Percentiles rank a stretch among this genome's conserved stretches.
phyloP scores from a whole-genome alignment of 2,113 vertebrate genomes.

The Toxotes chatareus region DNA sequence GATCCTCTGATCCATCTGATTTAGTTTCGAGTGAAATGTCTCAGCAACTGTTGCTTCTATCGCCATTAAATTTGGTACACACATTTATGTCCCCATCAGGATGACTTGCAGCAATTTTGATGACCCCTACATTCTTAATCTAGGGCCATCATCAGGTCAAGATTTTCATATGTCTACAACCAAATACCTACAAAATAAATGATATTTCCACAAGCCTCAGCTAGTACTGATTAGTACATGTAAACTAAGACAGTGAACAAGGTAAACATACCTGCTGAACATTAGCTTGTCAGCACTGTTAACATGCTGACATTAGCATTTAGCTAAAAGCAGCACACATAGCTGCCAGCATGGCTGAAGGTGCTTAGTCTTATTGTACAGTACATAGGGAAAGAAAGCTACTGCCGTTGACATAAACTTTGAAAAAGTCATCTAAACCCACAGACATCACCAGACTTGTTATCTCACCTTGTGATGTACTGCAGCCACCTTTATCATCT shows the following conservation, averaged over 20 bases:
- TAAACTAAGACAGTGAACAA: not conserved
- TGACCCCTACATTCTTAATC: not conserved
- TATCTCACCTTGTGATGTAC: slow-evolving; percentile 7
- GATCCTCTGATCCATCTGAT: not conserved
- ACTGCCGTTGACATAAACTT: slow-evolving; percentile 4
- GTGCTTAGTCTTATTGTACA: not conserved
- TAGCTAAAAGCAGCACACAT: not conserved
- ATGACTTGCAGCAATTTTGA: not conserved
- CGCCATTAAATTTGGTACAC: too few species aligned
- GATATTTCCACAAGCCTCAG: not conserved
- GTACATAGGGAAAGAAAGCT: not conserved
- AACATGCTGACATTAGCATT: not conserved
- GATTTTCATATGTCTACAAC: not conserved
- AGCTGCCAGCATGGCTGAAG: not conserved
- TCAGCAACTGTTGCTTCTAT: not conserved
- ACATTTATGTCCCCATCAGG: not conserved
- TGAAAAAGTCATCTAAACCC: slow-evolving; percentile 5
- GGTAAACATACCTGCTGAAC: not conserved
- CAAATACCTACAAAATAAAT: too few species aligned
- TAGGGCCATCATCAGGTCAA: not conserved
- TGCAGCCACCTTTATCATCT: slow-evolving; percentile 12
- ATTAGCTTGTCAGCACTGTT: not conserved
- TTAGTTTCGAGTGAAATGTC: not conserved
- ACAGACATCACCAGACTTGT: slow-evolving; percentile 5
- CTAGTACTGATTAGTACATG: not conserved